Conservation (phyloP, 2,888 invertebrate genomes). For the Sussaba pulchella region DNA sequence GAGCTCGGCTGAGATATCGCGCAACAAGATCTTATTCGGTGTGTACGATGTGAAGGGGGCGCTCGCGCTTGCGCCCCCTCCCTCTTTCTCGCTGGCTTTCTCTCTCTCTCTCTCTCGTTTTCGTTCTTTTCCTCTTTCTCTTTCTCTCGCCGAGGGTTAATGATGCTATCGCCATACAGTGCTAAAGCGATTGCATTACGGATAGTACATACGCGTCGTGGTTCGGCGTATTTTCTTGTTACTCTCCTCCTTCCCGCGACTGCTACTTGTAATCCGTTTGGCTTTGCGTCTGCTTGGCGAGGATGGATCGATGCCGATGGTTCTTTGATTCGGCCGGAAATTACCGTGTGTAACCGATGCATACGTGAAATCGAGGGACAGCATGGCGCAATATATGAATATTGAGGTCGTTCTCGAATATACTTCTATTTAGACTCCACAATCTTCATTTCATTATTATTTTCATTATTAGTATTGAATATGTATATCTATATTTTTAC, state of each 20-base stretch:
- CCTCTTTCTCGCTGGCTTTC: constrained; percentile 17
- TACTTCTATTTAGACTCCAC: too few relatives aligned
- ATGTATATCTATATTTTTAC: too few relatives aligned
- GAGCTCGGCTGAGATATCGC: constrained; percentile 80
- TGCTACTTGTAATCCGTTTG: constrained; percentile 39
- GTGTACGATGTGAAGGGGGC: constrained; percentile 70
- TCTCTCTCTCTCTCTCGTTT: too few relatives aligned
- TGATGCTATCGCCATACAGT: constrained; percentile 84
- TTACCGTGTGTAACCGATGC: neutral
- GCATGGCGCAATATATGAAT: too few relatives aligned
- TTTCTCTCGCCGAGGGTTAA: constrained; percentile 78
- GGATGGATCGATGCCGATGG: constrained; percentile 17
- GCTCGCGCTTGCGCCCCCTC: constrained; percentile 62
- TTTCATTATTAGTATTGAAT: too few relatives aligned
- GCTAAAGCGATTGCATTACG: constrained; percentile 84
- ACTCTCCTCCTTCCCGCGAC: constrained; percentile 4
- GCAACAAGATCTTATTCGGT: constrained; percentile 84
- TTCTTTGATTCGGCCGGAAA: constrained; percentile 9
- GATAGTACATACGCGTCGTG: constrained; percentile 76
- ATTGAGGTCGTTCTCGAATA: too few relatives aligned
- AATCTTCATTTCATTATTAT: too few relatives aligned
- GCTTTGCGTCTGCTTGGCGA: constrained; percentile 31
- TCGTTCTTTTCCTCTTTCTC: constrained; percentile 7
- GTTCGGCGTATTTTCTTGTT: constrained; percentile 67
- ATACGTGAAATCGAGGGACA: too few relatives aligned